Percentiles rank a stretch among this genome's conserved stretches.
phyloP scores from a whole-genome alignment of 1,140 invertebrate species.

The Hylyphantes graminicola region DNA sequence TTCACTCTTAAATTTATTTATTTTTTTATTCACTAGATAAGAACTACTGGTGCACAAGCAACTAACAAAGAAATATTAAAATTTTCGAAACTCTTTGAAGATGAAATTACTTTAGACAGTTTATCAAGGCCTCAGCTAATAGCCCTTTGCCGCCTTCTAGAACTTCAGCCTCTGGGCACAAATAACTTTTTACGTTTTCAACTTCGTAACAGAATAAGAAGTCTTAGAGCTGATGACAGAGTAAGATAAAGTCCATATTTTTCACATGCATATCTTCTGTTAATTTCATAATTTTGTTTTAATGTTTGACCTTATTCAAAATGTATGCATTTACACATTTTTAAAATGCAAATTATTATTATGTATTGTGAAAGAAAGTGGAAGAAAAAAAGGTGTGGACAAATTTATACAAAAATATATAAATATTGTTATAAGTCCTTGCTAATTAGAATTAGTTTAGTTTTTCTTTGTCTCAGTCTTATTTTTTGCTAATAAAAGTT shows the following conservation, averaged over 20 bases:
- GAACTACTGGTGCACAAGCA: slow-evolving; percentile 79
- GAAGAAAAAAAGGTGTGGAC: too few relatives aligned
- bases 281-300: too few relatives aligned
- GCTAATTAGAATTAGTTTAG: too few relatives aligned
- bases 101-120: slow-evolving; percentile 99
- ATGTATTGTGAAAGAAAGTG: too few relatives aligned
- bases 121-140: slow-evolving; percentile 87
- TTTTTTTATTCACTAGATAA: slow-evolving; percentile 70
- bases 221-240: slow-evolving; percentile 92
- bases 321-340: too few relatives aligned
- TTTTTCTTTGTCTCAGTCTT: too few relatives aligned
- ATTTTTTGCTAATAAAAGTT: too few relatives aligned
- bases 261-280: background rate
- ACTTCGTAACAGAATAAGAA: slow-evolving; percentile 89
- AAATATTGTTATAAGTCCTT: too few relatives aligned
- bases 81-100: slow-evolving; percentile 97
- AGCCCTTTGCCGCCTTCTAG: slow-evolving; percentile 92
- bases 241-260: slow-evolving; percentile 67
- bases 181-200: slow-evolving; percentile 94
- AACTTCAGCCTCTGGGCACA: slow-evolving; percentile 88
- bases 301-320: too few relatives aligned
- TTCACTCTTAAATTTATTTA: background rate
- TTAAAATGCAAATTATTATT: too few relatives aligned
- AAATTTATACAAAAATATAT: too few relatives aligned
- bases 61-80: slow-evolving; percentile 95